phyloP scores from a whole-genome alignment of 2,888 invertebrate species.

The Belgica antarctica region DNA sequence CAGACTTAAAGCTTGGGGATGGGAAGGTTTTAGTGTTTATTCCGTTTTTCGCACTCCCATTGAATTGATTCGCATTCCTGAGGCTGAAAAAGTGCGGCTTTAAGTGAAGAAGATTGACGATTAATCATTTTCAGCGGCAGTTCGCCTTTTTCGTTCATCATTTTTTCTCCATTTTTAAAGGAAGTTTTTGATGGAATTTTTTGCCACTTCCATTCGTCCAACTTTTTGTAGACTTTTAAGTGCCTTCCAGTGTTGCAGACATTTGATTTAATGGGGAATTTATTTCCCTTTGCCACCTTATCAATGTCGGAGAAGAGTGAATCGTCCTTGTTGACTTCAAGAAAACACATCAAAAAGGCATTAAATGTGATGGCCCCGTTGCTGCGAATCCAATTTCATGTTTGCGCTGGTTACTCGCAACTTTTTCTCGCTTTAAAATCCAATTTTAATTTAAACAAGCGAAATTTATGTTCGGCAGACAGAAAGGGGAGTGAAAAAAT shows the following conservation, averaged over 20 bases:
- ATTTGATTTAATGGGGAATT: too few species aligned
- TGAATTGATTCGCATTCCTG: conserved; percentile 11
- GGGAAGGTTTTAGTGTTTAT: conserved; percentile 4
- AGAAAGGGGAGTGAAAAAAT: neutral
- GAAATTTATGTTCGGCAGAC: neutral
- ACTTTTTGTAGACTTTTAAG: too few species aligned
- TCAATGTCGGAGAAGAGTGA: too few species aligned
- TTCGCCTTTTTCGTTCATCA: too few species aligned
- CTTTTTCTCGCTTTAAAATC: neutral
- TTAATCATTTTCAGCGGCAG: conserved; percentile 43
- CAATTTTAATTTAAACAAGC: conserved; percentile 30
- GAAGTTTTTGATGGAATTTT: too few species aligned
- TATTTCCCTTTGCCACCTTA: too few species aligned
- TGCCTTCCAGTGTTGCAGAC: too few species aligned
- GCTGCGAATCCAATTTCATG: neutral
- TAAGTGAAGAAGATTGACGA: conserved; percentile 22
- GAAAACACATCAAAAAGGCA: conserved; percentile 19
- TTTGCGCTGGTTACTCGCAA: too few species aligned
- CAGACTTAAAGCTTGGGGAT: neutral
- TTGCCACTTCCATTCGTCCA: too few species aligned
- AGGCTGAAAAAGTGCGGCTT: neutral
- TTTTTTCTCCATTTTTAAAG: too few species aligned
- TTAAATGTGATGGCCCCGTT: conserved; percentile 4
- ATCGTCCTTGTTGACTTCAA: too few species aligned
- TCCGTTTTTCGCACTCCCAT: neutral